Conservation (phyloP, 2,888 invertebrate genomes). For the Synanthedon myopaeformis region DNA sequence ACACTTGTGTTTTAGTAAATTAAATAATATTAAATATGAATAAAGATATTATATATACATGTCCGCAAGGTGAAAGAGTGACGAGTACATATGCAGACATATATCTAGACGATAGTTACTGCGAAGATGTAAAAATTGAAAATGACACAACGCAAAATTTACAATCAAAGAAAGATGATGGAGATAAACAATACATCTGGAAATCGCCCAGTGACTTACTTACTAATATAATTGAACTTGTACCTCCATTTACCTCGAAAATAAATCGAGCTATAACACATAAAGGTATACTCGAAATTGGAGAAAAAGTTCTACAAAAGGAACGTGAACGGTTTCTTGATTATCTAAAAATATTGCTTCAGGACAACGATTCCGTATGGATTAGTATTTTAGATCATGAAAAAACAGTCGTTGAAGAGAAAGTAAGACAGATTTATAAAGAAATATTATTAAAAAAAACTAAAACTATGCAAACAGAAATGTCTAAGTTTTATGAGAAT, state of each 20-base stretch:
- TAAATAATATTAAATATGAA: slow-evolving; percentile 18
- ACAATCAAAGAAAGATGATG: not conserved
- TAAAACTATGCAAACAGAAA: slow-evolving; percentile 37
- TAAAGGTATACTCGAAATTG: slow-evolving; percentile 50
- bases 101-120: slow-evolving; percentile 33
- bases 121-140: slow-evolving; percentile 14
- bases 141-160: slow-evolving; percentile 3
- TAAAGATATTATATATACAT: slow-evolving; percentile 21
- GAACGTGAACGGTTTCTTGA: slow-evolving; percentile 31
- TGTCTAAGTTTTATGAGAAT: slow-evolving; percentile 38
- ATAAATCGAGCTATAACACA: slow-evolving; percentile 51
- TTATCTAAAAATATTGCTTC: slow-evolving; percentile 22
- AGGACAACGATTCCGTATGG: slow-evolving; percentile 50
- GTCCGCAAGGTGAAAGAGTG: slow-evolving; percentile 28
- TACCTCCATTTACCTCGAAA: slow-evolving; percentile 58
- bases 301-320: slow-evolving; percentile 31
- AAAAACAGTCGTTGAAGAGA: slow-evolving; percentile 25
- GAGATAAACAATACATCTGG: slow-evolving; percentile 25
- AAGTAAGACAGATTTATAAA: slow-evolving; percentile 31
- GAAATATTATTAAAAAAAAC: slow-evolving; percentile 39
- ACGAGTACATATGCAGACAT: slow-evolving; percentile 48
- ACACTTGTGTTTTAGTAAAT: not conserved
- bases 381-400: slow-evolving; percentile 35
- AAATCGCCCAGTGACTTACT: slow-evolving; percentile 54
- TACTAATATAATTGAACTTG: slow-evolving; percentile 40